Evolutionary conservation across 1,140 invertebrate species (phyloP), one percentile per base, ranked within the genome.

Genomic region (Lepidurus couesii): DNA sequence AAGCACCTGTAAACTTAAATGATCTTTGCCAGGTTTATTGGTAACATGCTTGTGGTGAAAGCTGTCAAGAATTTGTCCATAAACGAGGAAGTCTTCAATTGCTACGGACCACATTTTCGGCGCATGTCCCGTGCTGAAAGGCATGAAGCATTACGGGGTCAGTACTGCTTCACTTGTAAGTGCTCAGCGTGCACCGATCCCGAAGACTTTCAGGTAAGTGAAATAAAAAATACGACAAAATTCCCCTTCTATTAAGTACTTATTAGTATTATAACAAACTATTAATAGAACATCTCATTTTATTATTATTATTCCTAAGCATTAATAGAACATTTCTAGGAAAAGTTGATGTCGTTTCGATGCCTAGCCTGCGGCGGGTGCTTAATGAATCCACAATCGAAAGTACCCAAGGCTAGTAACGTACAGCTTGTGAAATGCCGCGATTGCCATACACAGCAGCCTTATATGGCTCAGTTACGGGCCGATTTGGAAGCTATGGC

Each of bases 61-160:
- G 87, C 89, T 8, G 84, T 86, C 3, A 85, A 84, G 79, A 84
- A 88, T 81, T 87, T 93, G 76, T 79, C 82, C 13, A 78, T 81
- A 24, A 89, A 88, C 42, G 84, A 85, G 74, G 90, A 94, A 85
- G 86, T 94, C 80, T 88, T 87, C 73, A 93, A 93, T 84, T 93
- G 92, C 83, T 95, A 95, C 85, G 92, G 91, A 16, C 91, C 91
- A 73, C 89, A 92, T 82, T 90, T 86, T 75, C 86, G 88, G 77
- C 84, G 89, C 77, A 90, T 90, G 87, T 79, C 84, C 1, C 86
- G 84, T 73, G 79, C 85, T 21, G 86, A 90, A 21, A 86, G 92
- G 76, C 89, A 90, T 80, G 83, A 87, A 44, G 81, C 83, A n/a
- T 84, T 94, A 5, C 83, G 85, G 75, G 86, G 85, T 21, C 92